Evolutionary conservation across 2,797 vertebrate genomes (phyloP).

Genomic region (Antrozous pallidus): DNA sequence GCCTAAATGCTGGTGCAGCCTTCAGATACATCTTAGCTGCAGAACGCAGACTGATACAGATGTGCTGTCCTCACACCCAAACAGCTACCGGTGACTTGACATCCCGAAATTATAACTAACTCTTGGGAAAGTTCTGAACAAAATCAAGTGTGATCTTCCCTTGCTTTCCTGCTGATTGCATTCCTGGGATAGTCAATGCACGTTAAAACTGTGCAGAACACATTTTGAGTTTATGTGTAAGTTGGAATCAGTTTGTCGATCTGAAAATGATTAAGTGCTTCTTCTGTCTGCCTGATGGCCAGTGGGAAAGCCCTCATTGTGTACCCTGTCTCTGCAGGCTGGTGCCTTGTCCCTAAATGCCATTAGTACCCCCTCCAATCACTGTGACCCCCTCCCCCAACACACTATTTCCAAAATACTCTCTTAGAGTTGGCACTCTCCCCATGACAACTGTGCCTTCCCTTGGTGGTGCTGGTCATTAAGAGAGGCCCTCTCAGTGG

Average conservation of each 20-base stretch:
- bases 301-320: neutral
- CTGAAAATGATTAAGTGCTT: neutral
- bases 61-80: neutral
- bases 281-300: neutral
- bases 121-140: neutral
- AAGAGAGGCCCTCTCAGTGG: neutral
- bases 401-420: neutral
- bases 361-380: neutral
- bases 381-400: neutral
- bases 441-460: fast-evolving
- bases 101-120: neutral
- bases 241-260: neutral
- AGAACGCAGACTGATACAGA: fast-evolving
- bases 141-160: neutral
- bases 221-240: neutral
- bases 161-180: neutral
- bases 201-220: fast-evolving
- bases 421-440: neutral
- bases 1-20: too few relatives aligned
- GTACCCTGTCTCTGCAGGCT: neutral
- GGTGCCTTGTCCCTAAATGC: too few relatives aligned
- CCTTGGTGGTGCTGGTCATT: fast-evolving
- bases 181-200: fast-evolving
- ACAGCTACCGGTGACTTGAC: fast-evolving
- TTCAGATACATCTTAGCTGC: fast-evolving